Evolutionary conservation across 2,888 invertebrate species (phyloP), one percentile per base, ranked within the genome.

Genomic region (Physocephala rufipes): DNA sequence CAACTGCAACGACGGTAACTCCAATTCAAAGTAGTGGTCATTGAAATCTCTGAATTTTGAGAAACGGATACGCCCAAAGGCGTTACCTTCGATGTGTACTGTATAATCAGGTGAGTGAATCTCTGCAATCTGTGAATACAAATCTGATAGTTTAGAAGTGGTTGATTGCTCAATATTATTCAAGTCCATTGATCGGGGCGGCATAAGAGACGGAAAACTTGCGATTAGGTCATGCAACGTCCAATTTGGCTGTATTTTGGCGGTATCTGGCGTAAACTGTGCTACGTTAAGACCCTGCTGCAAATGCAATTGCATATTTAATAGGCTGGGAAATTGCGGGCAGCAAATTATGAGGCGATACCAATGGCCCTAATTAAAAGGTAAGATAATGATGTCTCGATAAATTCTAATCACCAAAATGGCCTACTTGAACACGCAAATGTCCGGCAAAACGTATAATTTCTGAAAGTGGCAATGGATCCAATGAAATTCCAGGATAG

Each of bases 11-110:
- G 75, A 70, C 2, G 80, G 79, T 30, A 83, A 43, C 24, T 75
- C 75, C 16, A 84, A 67, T 67, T 84, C 79, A 9, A 86, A 43
- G 59, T 76, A 84, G 69, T 86, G 85, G 4, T 78, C 58, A 76
- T 1, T 80, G 79, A 47, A 77, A 7, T 80, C 78, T 1, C 69
- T 66, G 67, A 86, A 85, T 16, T 80, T 73, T 24, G 76, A 76
- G 61, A 86, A 82, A 2, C 79, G 80, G 2, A 85, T 74, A 0
- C 71, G 64, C 0, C 75, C 78, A 68, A 73, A 81, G 5, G 19
- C 53, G n/a, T n/a, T n/a, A 0, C 76, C 74, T 62, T 85, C 78
- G 0, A 80, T 67, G 19, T 80, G 76, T 2, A 84, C 71, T 12
- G 75, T 76, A 68, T 82, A 84, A 2, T 75, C 61, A 0, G 79